A percentile compares a stretch with the other conserved stretches of the same genome.
phyloP scores from a whole-genome alignment of 2,888 invertebrate genomes.

The Pegoplata infirma region DNA sequence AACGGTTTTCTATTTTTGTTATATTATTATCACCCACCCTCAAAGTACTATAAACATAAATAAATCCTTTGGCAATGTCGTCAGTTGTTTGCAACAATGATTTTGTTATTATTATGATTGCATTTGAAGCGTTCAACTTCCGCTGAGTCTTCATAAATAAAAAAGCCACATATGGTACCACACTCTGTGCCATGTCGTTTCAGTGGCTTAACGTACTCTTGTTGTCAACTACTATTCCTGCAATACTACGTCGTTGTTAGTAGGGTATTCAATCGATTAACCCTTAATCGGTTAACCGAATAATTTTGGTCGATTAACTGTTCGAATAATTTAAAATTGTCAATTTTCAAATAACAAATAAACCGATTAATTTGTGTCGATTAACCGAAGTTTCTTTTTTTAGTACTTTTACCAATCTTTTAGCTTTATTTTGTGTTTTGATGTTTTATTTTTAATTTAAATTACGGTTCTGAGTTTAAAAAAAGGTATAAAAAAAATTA shows the following conservation, averaged over 20 bases:
- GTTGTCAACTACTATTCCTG: neutral
- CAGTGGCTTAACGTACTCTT: conserved; percentile 41
- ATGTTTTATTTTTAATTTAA: too few species aligned
- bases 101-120: conserved; percentile 61
- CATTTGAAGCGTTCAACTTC: conserved; percentile 61
- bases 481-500: too few species aligned
- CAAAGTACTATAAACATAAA: neutral
- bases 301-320: too few species aligned
- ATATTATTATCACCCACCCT: conserved; percentile 14
- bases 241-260: neutral
- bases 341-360: too few species aligned
- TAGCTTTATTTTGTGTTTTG: too few species aligned
- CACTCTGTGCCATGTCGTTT: conserved; percentile 63
- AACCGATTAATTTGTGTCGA: too few species aligned
- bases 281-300: too few species aligned
- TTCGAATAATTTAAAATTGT: too few species aligned
- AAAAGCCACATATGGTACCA: conserved; percentile 73
- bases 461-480: too few species aligned
- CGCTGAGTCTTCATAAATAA: conserved; percentile 70
- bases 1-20: neutral
- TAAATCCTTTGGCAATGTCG: conserved; percentile 56
- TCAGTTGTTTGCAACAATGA: conserved; percentile 59
- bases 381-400: too few species aligned
- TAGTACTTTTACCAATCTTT: too few species aligned
- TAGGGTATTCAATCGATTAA: too few species aligned